These are phyloP conservation scores for Myotis brandtii DNA, from an alignment of 2,113 vertebrate genomes.

Conservation along the genomic window DNA sequence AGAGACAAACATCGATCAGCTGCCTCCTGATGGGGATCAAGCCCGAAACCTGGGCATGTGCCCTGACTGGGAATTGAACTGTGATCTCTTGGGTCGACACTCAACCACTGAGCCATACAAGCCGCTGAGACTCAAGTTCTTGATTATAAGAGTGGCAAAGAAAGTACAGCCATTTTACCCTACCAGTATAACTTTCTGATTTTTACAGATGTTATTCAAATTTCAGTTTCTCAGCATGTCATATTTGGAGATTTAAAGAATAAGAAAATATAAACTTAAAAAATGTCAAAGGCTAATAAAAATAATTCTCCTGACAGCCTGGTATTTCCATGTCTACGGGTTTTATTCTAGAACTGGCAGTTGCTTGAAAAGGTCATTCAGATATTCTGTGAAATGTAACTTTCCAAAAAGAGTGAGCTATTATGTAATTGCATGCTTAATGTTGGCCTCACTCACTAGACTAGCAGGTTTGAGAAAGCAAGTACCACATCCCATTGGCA, in stretches of 20 bases:
- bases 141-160: background rate
- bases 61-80: background rate
- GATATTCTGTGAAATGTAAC: background rate
- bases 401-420: background rate
- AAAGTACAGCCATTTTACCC: background rate
- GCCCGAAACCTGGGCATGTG: background rate
- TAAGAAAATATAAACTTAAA: constrained; percentile 18
- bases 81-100: background rate
- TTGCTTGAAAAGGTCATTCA: background rate
- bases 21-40: background rate
- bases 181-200: background rate
- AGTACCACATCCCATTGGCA: background rate
- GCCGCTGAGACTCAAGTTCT: background rate
- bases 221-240: background rate
- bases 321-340: background rate
- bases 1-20: too few relatives aligned
- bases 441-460: background rate
- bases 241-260: background rate
- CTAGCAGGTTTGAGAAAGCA: background rate
- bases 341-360: background rate
- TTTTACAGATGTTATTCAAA: constrained; percentile 19
- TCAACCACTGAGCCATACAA: background rate
- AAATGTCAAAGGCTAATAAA: background rate
- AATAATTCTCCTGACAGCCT: background rate
- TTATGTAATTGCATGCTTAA: background rate